Percentiles rank a stretch among this genome's conserved stretches.
Conservation (phyloP, 2,113 vertebrate genomes). For the Daubentonia madagascariensis region DNA sequence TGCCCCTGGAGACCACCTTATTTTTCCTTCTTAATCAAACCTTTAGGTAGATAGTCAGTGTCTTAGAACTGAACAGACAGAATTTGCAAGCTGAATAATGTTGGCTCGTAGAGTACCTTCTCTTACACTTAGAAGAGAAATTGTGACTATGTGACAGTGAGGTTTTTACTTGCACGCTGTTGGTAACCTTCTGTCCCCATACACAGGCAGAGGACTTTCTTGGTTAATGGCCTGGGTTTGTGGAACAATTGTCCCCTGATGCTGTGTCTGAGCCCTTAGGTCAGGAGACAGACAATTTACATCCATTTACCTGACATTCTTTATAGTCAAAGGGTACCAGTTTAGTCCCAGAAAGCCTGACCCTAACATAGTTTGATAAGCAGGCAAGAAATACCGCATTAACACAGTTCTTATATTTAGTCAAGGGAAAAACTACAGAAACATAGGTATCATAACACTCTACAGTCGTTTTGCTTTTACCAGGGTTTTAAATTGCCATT, state of each 20-base stretch:
- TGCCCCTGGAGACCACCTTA: constrained; percentile 38
- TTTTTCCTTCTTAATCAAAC: constrained; percentile 65
- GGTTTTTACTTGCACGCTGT: not conserved
- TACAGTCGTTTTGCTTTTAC: not conserved
- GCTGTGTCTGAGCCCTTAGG: not conserved
- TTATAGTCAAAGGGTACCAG: constrained; percentile 23
- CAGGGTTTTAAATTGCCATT: not conserved
- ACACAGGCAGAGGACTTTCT: not conserved
- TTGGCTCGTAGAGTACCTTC: not conserved
- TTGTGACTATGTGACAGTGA: constrained; percentile 50
- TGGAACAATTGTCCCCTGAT: not conserved
- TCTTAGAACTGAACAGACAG: constrained; percentile 53
- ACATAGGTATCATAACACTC: not conserved
- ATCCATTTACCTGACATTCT: constrained; percentile 56
- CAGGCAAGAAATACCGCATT: constrained; percentile 34
- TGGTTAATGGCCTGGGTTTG: constrained; percentile 47
- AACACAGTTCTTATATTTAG: constrained; percentile 7
- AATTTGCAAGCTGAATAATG: constrained; percentile 52
- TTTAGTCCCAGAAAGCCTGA: constrained; percentile 36
- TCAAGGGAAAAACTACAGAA: constrained; percentile 1
- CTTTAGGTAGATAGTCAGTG: constrained; percentile 38
- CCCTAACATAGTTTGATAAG: constrained; percentile 48
- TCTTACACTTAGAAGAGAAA: constrained; percentile 39
- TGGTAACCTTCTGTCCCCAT: not conserved
- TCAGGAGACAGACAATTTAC: constrained; percentile 58